Conservation (phyloP, 2,113 vertebrate genomes). For the Apteryx owenii region DNA sequence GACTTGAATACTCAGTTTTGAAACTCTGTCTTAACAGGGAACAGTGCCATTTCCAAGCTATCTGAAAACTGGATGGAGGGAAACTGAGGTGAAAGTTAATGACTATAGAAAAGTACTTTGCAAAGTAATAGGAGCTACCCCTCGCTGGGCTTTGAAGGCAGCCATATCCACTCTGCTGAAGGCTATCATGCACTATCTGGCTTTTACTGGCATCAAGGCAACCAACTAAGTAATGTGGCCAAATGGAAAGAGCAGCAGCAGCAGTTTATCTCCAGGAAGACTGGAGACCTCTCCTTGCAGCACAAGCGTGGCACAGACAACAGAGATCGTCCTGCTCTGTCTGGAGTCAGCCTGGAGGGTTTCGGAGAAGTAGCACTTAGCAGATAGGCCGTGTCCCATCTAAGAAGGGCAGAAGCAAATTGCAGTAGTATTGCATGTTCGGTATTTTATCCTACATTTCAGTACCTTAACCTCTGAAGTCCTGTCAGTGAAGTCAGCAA, state of each 20-base stretch:
- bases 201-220: background rate
- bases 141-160: fast-evolving
- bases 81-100: fast-evolving
- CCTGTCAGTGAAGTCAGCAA: background rate
- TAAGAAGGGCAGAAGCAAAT: background rate
- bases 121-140: background rate
- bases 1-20: background rate
- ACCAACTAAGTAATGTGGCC: background rate
- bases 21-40: background rate
- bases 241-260: background rate
- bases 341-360: background rate
- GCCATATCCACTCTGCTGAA: fast-evolving
- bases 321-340: background rate
- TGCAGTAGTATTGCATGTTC: fast-evolving
- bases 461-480: background rate
- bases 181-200: fast-evolving
- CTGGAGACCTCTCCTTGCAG: background rate
- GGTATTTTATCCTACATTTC: background rate
- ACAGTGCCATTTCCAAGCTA: fast-evolving
- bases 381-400: background rate
- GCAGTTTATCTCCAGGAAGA: background rate
- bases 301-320: fast-evolving
- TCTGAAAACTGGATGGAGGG: background rate
- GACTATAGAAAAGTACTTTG: fast-evolving
- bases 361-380: background rate